Base-by-base conservation (phyloP, 2,888 invertebrate genomes). In the Augochlorella aurata region DNA sequence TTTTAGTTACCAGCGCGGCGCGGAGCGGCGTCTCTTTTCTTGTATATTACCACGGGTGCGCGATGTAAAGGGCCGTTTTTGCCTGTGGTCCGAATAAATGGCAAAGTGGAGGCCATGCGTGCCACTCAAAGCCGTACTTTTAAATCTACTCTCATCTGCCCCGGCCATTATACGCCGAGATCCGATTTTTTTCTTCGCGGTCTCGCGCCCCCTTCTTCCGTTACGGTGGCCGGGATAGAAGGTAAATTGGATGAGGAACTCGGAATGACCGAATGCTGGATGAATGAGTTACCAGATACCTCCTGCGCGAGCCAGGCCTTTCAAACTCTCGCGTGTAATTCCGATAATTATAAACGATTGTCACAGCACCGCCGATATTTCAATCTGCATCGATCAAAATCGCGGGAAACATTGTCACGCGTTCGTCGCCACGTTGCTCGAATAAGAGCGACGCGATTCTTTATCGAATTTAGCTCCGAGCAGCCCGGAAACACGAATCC, bases 71-170 rank as follows among this genome's bases (percentile, higher is more conserved):
- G 73, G 70, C 70, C 78, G 75, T 83, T 83, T 84, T 83, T 83
- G 67, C 81, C 50, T n/a, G 63, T 77, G 79, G 80, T 71, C 68
- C 73, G 81, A 76, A 80, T 80, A 83, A 83, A 84, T 79, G 83
- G 75, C 81, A 70, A 78, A 75, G 73, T 69, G 67, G 75, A 77
- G 52, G 52, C 72, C 77, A 71, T 67, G 74, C 54, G 49, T 73
- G 49, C 72, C 65, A 61, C 54, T 83, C 83, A 83, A 84, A 84
- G 84, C 80, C 69, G 45, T 80, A 80, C 72, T 77, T 77, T 83
- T 70, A 50, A 75, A 83, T 83, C 83, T 61, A 74, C 83, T 77
- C 71, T 69, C 77, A 63, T 69, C 74, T 50, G 21, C 52, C 24
- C 61, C 8, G 54, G 54, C 68, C 71, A 71, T 78, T 79, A 83